phyloP scores from a whole-genome alignment of 1,140 invertebrate genomes.

The Drosophila tsacasi region DNA sequence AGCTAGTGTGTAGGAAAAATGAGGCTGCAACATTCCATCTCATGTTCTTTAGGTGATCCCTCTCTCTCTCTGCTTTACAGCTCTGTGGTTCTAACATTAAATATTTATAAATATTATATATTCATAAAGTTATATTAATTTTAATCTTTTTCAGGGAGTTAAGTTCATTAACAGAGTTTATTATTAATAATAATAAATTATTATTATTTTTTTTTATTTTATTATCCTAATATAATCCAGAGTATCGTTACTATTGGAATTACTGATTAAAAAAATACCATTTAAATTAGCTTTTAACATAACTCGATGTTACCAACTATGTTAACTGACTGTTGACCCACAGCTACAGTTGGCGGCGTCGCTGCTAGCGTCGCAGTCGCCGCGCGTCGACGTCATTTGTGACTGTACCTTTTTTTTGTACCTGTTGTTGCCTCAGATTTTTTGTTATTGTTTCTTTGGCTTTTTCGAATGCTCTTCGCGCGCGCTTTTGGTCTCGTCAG shows the following conservation, averaged over 20 bases:
- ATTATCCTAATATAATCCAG: not conserved
- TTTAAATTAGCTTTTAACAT: not conserved
- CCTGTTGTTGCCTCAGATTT: conserved; percentile 65
- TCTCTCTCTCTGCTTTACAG: not conserved
- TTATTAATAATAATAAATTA: too few relatives aligned
- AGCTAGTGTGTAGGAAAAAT: not conserved
- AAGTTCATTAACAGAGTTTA: not conserved
- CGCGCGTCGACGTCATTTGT: conserved; percentile 47
- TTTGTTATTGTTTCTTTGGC: conserved; percentile 55
- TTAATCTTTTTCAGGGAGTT: too few relatives aligned
- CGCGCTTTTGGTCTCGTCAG: conserved; percentile 69
- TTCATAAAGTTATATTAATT: not conserved
- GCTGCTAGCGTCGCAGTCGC: conserved; percentile 16
- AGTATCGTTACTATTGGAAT: not conserved
- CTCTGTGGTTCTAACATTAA: not conserved
- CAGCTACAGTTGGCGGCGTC: conserved; percentile 8
- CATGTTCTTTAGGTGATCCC: not conserved
- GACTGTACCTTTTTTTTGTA: conserved; percentile 77
- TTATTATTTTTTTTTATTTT: too few relatives aligned
- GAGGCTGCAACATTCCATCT: not conserved
- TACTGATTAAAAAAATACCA: not conserved
- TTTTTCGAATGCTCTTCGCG: conserved; percentile 75
- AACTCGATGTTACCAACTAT: conserved; percentile 1
- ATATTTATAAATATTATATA: not conserved
- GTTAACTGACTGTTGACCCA: conserved; percentile 4